phyloP scores from a whole-genome alignment of 2,888 invertebrate species.

The Pterobdella sp. region DNA sequence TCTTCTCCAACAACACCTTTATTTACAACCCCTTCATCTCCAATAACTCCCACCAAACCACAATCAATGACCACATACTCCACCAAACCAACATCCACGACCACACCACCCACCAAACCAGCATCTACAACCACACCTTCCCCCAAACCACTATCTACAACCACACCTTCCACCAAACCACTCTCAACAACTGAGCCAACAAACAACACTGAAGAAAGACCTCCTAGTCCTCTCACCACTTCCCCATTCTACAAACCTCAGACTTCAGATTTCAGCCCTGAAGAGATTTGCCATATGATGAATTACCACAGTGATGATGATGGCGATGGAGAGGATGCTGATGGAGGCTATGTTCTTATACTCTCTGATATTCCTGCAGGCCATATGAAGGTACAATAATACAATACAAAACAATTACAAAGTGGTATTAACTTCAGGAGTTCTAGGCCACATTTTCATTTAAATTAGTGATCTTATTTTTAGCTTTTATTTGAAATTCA shows the following conservation, averaged over 20 bases:
- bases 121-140: neutral
- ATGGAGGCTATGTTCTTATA: slow-evolving; percentile 26
- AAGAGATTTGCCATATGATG: slow-evolving; percentile 14
- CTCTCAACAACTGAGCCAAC: neutral
- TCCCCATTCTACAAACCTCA: slow-evolving; percentile 19
- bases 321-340: neutral
- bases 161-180: neutral
- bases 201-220: neutral
- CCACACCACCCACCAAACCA: neutral
- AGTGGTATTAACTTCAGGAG: too few species aligned
- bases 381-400: slow-evolving; percentile 12
- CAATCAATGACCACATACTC: too few species aligned
- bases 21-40: neutral
- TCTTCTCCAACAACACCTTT: neutral
- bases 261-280: neutral
- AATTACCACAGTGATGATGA: slow-evolving; percentile 26
- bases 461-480: too few species aligned
- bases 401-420: too few species aligned
- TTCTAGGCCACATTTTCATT: too few species aligned
- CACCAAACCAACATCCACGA: neutral
- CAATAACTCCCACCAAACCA: neutral
- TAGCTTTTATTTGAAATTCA: too few species aligned
- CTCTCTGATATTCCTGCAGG: slow-evolving; percentile 29
- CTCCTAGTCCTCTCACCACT: slow-evolving; percentile 18
- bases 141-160: neutral